Percentiles rank a stretch among this genome's conserved stretches.
These are phyloP conservation scores for Myiagra hebetior DNA, from an alignment of 2,113 vertebrate genomes.

Conservation along the genomic window DNA sequence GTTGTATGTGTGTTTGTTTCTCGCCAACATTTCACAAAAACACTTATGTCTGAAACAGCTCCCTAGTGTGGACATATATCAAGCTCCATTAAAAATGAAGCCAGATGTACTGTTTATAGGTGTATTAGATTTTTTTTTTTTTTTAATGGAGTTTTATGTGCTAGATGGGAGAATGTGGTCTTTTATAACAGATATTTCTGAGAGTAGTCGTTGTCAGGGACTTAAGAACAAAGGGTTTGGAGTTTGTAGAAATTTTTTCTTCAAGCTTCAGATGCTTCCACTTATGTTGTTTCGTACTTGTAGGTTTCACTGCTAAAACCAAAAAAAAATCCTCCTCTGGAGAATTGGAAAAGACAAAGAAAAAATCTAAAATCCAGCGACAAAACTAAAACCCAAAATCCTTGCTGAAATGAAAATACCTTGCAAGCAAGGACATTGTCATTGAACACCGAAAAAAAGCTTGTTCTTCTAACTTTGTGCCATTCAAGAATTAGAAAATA, in stretches of 20 bases:
- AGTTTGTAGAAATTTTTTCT: not conserved
- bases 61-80: not conserved
- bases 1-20: not conserved
- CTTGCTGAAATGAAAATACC: not conserved
- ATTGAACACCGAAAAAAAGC: not conserved
- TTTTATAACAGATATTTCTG: not conserved
- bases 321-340: not conserved
- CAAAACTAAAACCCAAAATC: not conserved
- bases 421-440: not conserved
- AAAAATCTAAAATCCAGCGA: not conserved
- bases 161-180: not conserved
- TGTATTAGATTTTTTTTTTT: not conserved
- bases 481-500: not conserved
- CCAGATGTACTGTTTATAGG: slow-evolving; percentile 5
- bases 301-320: not conserved
- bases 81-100: slow-evolving; percentile 37
- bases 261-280: not conserved
- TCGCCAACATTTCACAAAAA: slow-evolving; percentile 4
- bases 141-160: not conserved
- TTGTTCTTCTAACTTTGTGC: not conserved
- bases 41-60: not conserved
- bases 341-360: not conserved
- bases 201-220: not conserved
- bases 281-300: not conserved
- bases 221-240: not conserved